Evolutionary conservation across 2,113 vertebrate genomes (phyloP).

Genomic region (Triplophysa dalaica): DNA sequence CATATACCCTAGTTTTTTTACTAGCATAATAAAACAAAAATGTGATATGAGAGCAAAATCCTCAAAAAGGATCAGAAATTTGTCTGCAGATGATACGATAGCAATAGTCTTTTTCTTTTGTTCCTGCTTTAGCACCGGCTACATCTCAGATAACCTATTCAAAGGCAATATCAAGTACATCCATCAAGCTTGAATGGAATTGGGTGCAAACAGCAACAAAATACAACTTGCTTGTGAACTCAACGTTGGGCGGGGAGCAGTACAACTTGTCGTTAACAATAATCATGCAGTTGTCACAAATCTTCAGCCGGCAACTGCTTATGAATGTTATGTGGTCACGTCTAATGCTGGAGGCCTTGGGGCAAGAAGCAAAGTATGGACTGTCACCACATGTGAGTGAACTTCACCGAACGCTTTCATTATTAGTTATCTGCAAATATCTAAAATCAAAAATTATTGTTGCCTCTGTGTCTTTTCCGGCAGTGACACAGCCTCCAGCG

Average conservation of each 20-base stretch:
- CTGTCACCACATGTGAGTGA: slow-evolving; percentile 73
- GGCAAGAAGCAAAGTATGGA: slow-evolving; percentile 64
- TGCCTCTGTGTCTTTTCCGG: slow-evolving; percentile 31
- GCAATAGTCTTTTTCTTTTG: slow-evolving; percentile 13
- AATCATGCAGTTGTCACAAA: slow-evolving; percentile 46
- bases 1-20: neutral
- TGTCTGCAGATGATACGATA: slow-evolving; percentile 19
- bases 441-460: neutral
- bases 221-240: slow-evolving; percentile 64
- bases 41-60: neutral
- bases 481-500: slow-evolving; percentile 71
- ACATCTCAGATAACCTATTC: slow-evolving; percentile 63
- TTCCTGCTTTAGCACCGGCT: slow-evolving; percentile 61
- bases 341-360: slow-evolving; percentile 69
- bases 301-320: slow-evolving; percentile 64
- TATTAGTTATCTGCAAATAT: neutral
- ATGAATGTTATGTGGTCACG: slow-evolving; percentile 67
- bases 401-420: neutral
- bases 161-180: slow-evolving; percentile 62
- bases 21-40: neutral
- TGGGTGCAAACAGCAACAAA: slow-evolving; percentile 53
- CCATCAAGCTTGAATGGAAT: slow-evolving; percentile 66
- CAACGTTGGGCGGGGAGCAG: neutral
- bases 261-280: slow-evolving; percentile 57
- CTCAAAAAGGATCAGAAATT: slow-evolving; percentile 6